Percentiles rank a stretch among this genome's conserved stretches.
These are phyloP conservation scores for Pocillopora grandis DNA, from an alignment of 92 coral and sea anemone genomes.

Conservation along the genomic window DNA sequence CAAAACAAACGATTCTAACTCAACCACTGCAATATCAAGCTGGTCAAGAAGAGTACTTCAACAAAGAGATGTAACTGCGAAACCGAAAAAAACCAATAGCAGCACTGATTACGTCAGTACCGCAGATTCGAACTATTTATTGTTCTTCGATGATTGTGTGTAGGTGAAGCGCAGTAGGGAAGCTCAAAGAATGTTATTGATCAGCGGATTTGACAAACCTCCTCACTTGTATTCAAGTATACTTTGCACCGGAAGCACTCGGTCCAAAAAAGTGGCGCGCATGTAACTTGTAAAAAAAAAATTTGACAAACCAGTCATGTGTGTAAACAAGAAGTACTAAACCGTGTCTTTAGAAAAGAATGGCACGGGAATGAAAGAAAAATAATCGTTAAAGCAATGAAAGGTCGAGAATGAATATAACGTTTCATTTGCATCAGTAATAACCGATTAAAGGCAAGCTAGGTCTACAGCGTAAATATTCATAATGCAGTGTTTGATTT, in stretches of 20 bases:
- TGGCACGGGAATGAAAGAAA: too few relatives aligned
- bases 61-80: not conserved
- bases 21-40: conserved; percentile 4
- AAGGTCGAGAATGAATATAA: too few relatives aligned
- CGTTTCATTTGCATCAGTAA: too few relatives aligned
- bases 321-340: too few relatives aligned
- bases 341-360: too few relatives aligned
- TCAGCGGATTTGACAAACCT: conserved; percentile 16
- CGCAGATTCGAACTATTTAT: not conserved
- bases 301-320: too few relatives aligned
- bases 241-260: not conserved
- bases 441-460: too few relatives aligned
- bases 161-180: conserved; percentile 23
- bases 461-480: too few relatives aligned
- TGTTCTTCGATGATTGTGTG: conserved; percentile 17
- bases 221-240: conserved; percentile 6
- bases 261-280: not conserved
- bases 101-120: conserved; percentile 2
- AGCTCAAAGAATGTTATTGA: not conserved
- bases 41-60: conserved; percentile 8
- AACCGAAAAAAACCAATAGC: not conserved
- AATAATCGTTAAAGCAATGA: too few relatives aligned
- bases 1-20: conserved; percentile 19
- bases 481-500: too few relatives aligned
- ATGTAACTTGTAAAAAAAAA: not conserved